A percentile compares a stretch with the other conserved stretches of the same genome.
Conservation (phyloP, 2,888 invertebrate species). For the Hedychridium roseum region DNA sequence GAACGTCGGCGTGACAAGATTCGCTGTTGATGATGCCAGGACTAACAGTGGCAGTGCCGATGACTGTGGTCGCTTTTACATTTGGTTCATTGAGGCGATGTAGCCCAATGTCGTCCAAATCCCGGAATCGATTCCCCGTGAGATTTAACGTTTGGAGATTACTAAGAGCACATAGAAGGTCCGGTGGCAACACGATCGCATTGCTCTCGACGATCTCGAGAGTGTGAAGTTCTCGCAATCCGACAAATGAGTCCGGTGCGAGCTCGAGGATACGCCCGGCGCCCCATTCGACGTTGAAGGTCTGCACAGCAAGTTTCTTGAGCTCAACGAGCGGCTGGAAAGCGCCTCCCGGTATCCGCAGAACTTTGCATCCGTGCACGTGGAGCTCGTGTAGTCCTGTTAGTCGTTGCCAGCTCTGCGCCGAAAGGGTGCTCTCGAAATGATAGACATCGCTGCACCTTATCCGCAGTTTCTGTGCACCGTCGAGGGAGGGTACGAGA, state of each 20-base stretch:
- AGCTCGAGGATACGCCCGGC: constrained; percentile 79
- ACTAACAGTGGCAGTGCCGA: not conserved
- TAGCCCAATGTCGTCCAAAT: constrained; percentile 80
- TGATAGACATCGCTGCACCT: constrained; percentile 81
- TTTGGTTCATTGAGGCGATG: constrained; percentile 1
- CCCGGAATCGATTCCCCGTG: constrained; percentile 83
- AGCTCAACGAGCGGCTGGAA: constrained; percentile 84
- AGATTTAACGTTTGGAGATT: constrained; percentile 85
- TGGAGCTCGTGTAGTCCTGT: constrained; percentile 78
- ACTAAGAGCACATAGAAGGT: constrained; percentile 80
- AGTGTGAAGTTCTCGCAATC: constrained; percentile 80
- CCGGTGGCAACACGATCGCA: constrained; percentile 80
- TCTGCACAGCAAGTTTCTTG: constrained; percentile 79
- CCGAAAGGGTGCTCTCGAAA: constrained; percentile 79
- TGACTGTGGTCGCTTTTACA: not conserved
- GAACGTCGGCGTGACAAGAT: constrained; percentile 70
- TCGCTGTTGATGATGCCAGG: constrained; percentile 53
- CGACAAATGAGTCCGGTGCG: constrained; percentile 75
- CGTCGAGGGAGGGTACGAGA: constrained; percentile 69
- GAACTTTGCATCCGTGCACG: constrained; percentile 81
- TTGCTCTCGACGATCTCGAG: constrained; percentile 86
- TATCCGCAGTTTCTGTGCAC: constrained; percentile 76
- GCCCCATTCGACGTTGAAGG: constrained; percentile 82
- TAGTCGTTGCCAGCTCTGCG: constrained; percentile 76
- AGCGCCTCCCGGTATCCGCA: constrained; percentile 77